A percentile compares a stretch with the other conserved stretches of the same genome.
These are phyloP conservation scores for Epizoanthus illoricatus DNA, from an alignment of 92 coral and sea anemone genomes.

Conservation along the genomic window DNA sequence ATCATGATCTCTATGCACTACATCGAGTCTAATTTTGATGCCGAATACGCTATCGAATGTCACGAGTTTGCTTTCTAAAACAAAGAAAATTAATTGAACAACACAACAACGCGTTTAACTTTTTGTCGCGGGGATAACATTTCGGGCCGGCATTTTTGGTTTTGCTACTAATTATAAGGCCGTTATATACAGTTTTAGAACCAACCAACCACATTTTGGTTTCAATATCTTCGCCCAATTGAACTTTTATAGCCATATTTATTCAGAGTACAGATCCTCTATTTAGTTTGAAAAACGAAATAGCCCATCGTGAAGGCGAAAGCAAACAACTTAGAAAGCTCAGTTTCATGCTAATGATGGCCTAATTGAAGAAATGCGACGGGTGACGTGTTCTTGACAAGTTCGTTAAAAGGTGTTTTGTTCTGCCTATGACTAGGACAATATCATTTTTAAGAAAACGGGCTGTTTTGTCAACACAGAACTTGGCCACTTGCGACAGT, in stretches of 20 bases:
- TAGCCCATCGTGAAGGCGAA: slow-evolving; percentile 78
- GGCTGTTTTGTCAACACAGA: slow-evolving; percentile 74
- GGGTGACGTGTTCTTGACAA: slow-evolving; percentile 82
- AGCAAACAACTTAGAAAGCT: slow-evolving; percentile 81
- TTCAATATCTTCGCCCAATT: slow-evolving; percentile 76
- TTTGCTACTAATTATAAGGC: not conserved
- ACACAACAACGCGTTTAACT: not conserved
- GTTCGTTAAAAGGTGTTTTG: slow-evolving; percentile 91
- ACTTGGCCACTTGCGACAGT: slow-evolving; percentile 63
- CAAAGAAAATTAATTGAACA: slow-evolving; percentile 10
- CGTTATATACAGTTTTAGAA: slow-evolving; percentile 20
- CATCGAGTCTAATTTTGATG: slow-evolving; percentile 17
- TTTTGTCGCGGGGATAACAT: not conserved
- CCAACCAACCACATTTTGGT: slow-evolving; percentile 51
- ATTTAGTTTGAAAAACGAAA: slow-evolving; percentile 74
- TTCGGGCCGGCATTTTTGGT: not conserved
- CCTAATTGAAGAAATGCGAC: slow-evolving; percentile 73
- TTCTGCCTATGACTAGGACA: slow-evolving; percentile 69
- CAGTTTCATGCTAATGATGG: slow-evolving; percentile 92
- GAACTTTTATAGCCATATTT: slow-evolving; percentile 78
- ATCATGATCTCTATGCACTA: not conserved
- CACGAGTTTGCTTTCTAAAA: slow-evolving; percentile 20
- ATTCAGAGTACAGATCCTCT: slow-evolving; percentile 90
- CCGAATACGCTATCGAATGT: slow-evolving; percentile 28
- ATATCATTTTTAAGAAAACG: slow-evolving; percentile 73